Conservation (phyloP, 1,140 invertebrate genomes). For the Agrilus planipennis region DNA sequence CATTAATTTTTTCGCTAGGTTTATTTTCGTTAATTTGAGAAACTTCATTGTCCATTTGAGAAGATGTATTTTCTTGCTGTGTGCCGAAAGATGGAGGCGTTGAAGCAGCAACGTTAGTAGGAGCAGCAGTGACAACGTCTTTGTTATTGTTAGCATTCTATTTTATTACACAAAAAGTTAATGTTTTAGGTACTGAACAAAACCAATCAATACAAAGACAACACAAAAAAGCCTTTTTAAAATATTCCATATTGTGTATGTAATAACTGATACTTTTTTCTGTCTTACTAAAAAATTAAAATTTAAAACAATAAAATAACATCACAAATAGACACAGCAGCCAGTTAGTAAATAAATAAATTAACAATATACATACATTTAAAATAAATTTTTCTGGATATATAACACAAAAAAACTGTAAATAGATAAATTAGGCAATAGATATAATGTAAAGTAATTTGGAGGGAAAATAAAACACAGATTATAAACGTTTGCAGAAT, state of each 20-base stretch:
- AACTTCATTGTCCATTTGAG: constrained; percentile 30
- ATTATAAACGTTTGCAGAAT: background rate
- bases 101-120: constrained; percentile 2
- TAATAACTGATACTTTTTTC: no score
- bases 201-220: no score
- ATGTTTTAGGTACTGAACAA: background rate
- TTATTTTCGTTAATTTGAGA: constrained; percentile 36
- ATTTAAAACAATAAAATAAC: no score
- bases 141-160: constrained; percentile 13
- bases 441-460: no score
- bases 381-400: background rate
- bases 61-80: constrained; percentile 11
- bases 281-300: no score
- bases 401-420: background rate
- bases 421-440: no score
- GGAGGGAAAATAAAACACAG: background rate
- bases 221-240: no score
- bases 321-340: no score
- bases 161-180: constrained; percentile 1
- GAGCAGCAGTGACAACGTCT: background rate
- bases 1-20: constrained; percentile 29
- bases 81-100: background rate
- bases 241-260: no score
- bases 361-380: background rate
- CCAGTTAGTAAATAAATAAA: constrained; percentile 4